phyloP scores from a whole-genome alignment of 1,140 invertebrate species.

The Heliothis virescens region DNA sequence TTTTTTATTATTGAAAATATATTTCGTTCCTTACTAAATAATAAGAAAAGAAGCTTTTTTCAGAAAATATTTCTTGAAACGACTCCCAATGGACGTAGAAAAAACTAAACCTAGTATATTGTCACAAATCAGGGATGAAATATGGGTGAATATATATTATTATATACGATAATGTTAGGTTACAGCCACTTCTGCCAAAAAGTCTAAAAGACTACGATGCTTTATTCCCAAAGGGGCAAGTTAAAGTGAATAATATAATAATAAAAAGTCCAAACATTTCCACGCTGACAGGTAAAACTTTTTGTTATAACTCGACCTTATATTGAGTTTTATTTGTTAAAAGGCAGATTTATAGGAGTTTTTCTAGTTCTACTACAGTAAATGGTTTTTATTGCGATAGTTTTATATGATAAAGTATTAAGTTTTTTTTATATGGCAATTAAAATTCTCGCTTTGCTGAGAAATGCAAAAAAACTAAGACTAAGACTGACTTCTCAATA shows the following conservation, averaged over 20 bases:
- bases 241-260: slow-evolving; percentile 39
- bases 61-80: too few species aligned
- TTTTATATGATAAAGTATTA: too few species aligned
- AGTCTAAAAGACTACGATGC: not conserved
- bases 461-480: too few species aligned
- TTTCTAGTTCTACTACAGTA: not conserved
- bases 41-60: too few species aligned
- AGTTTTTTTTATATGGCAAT: too few species aligned
- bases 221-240: slow-evolving; percentile 23
- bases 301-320: slow-evolving; percentile 30
- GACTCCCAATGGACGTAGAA: too few species aligned
- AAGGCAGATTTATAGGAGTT: slow-evolving; percentile 1
- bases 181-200: not conserved
- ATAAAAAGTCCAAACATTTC: slow-evolving; percentile 32
- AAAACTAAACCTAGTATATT: too few species aligned
- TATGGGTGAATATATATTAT: not conserved
- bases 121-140: not conserved
- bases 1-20: too few species aligned
- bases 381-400: too few species aligned
- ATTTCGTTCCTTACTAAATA: too few species aligned
- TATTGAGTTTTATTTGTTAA: slow-evolving; percentile 31
- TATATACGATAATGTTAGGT: not conserved
- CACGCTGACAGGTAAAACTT: slow-evolving; percentile 18
- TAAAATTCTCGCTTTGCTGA: too few species aligned
- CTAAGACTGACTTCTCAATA: too few species aligned